Conservation (phyloP, 2,113 vertebrate species). For the Rhea americana region DNA sequence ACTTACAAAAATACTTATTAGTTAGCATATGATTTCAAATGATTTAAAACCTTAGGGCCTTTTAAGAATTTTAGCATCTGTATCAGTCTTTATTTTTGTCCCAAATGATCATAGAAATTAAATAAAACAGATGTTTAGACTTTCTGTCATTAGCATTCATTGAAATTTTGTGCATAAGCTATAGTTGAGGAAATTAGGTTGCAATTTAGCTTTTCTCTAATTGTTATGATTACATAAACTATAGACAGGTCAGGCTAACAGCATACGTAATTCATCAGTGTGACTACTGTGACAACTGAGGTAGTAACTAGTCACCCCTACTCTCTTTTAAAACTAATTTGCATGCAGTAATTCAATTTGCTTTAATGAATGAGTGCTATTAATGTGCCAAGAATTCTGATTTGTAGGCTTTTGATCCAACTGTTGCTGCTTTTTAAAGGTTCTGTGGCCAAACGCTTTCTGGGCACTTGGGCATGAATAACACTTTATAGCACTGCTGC, state of each 20-base stretch:
- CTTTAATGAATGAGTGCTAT: neutral
- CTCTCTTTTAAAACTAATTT: slow-evolving; percentile 24
- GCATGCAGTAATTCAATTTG: slow-evolving; percentile 26
- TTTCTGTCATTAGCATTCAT: neutral
- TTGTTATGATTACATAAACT: neutral
- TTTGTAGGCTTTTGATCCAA: slow-evolving; percentile 17
- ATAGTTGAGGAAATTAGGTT: neutral
- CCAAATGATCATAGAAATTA: neutral
- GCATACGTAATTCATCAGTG: neutral
- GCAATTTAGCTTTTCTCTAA: neutral
- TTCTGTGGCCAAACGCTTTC: neutral
- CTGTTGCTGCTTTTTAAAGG: neutral
- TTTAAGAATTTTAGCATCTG: neutral
- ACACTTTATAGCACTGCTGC: neutral
- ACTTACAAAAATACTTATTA: neutral
- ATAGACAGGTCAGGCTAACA: neutral
- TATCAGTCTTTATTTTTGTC: neutral
- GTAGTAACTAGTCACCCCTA: neutral
- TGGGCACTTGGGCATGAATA: neutral
- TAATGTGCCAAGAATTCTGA: slow-evolving; percentile 28
- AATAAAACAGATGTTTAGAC: neutral
- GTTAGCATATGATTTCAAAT: neutral
- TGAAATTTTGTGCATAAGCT: neutral
- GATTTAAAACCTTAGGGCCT: neutral
- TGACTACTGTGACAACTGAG: neutral